These are phyloP conservation scores for Aradophagus sp. DNA, from an alignment of 1,140 invertebrate species.

Conservation along the genomic window DNA sequence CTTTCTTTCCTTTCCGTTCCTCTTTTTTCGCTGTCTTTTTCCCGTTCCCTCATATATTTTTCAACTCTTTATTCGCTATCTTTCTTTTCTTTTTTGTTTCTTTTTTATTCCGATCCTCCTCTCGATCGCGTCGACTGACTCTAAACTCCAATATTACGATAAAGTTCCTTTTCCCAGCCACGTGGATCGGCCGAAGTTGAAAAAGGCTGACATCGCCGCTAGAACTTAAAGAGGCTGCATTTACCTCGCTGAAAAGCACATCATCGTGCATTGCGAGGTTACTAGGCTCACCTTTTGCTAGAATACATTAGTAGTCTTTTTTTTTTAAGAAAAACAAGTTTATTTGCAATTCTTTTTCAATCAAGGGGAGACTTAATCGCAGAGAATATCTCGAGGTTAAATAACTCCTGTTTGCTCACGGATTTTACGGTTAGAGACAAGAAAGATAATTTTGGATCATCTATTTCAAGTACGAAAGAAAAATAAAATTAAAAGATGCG, in stretches of 20 bases:
- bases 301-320: conserved; percentile 42
- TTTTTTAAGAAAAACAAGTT: conserved; percentile 58
- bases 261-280: conserved; percentile 51
- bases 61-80: too few species aligned
- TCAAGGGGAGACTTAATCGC: too few species aligned
- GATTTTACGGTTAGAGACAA: too few species aligned
- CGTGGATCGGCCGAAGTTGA: conserved; percentile 27
- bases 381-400: too few species aligned
- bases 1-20: conserved; percentile 3
- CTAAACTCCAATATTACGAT: conserved; percentile 54
- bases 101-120: conserved; percentile 5
- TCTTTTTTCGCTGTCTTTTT: too few species aligned
- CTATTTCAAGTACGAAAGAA: too few species aligned
- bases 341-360: conserved; percentile 56
- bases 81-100: conserved; percentile 7
- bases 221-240: conserved; percentile 55
- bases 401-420: too few species aligned
- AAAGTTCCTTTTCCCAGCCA: conserved; percentile 44
- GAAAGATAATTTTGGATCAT: too few species aligned
- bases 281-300: too few species aligned
- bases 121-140: conserved; percentile 20
- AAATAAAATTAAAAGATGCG: too few species aligned
- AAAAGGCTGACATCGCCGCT: conserved; percentile 55
- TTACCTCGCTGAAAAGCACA: conserved; percentile 55
- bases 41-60: too few species aligned